Evolutionary conservation across 1,140 invertebrate species (phyloP).

Genomic region (Centruroides sculpturatus): DNA sequence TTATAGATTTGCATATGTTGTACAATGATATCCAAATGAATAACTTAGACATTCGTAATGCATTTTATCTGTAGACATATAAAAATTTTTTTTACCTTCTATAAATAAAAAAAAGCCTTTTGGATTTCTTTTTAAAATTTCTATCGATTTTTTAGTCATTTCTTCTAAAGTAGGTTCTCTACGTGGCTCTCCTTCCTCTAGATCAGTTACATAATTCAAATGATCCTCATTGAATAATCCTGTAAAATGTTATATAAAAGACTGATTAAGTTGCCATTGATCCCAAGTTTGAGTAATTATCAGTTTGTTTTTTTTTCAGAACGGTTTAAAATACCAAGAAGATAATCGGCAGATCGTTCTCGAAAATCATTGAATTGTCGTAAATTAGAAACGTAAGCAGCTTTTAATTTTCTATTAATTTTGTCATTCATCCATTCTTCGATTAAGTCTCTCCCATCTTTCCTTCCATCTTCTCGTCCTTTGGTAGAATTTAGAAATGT

Average conservation of each 20-base stretch:
- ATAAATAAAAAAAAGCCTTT: slow-evolving; percentile 32
- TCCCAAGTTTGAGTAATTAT: too few relatives aligned
- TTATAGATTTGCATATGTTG: too few relatives aligned
- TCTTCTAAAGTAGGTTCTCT: slow-evolving; percentile 26
- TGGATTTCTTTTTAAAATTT: slow-evolving; percentile 25
- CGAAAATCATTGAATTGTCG: not conserved
- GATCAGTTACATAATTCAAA: slow-evolving; percentile 28
- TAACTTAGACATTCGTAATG: too few relatives aligned
- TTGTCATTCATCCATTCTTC: slow-evolving; percentile 37
- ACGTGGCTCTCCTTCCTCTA: slow-evolving; percentile 12
- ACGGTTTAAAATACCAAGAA: slow-evolving; percentile 16
- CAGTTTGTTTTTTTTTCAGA: too few relatives aligned
- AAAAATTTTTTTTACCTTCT: slow-evolving; percentile 12
- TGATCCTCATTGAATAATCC: slow-evolving; percentile 27
- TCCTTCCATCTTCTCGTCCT: slow-evolving; percentile 29
- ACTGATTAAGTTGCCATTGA: too few relatives aligned
- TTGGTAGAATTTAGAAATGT: slow-evolving; percentile 23
- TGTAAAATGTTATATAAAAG: not conserved
- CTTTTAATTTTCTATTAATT: slow-evolving; percentile 2
- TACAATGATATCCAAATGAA: too few relatives aligned
- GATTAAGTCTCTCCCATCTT: slow-evolving; percentile 56
- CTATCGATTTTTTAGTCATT: slow-evolving; percentile 31
- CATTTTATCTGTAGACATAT: too few relatives aligned
- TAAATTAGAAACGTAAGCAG: not conserved
- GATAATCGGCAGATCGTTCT: not conserved